phyloP scores from a whole-genome alignment of 2,797 vertebrate species.

The Alauda arvensis region DNA sequence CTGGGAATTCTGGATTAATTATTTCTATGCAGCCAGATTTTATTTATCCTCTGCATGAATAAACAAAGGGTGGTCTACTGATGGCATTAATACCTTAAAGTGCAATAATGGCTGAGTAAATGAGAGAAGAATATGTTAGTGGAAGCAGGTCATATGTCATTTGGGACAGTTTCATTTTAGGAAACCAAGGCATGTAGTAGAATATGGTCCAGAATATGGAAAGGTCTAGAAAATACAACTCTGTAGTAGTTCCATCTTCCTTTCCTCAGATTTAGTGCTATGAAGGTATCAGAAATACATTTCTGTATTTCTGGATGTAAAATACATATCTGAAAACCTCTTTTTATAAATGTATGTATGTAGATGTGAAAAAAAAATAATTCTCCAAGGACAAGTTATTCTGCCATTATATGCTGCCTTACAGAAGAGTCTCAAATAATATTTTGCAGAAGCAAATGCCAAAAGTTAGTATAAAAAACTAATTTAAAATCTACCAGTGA shows the following conservation, averaged over 20 bases:
- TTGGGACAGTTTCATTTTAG: background rate
- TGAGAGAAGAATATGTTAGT: background rate
- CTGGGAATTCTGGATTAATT: background rate
- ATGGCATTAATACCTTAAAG: background rate
- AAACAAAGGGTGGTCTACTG: background rate
- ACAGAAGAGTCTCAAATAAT: background rate
- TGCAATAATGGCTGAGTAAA: background rate
- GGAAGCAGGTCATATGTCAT: background rate
- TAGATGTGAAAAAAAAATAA: background rate
- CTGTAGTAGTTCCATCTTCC: background rate
- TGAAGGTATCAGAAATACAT: background rate
- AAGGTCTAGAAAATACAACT: background rate
- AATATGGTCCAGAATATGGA: background rate
- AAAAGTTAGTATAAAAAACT: background rate
- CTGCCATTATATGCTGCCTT: background rate
- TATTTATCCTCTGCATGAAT: background rate
- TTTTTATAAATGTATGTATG: background rate
- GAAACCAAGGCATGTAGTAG: background rate
- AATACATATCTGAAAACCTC: background rate
- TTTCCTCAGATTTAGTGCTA: background rate
- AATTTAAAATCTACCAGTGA: background rate
- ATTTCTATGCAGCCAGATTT: background rate
- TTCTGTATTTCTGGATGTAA: background rate
- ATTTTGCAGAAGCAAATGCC: background rate
- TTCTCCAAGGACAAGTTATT: background rate